Conservation (phyloP, 2,888 invertebrate species). For the Apamea epomidion region DNA sequence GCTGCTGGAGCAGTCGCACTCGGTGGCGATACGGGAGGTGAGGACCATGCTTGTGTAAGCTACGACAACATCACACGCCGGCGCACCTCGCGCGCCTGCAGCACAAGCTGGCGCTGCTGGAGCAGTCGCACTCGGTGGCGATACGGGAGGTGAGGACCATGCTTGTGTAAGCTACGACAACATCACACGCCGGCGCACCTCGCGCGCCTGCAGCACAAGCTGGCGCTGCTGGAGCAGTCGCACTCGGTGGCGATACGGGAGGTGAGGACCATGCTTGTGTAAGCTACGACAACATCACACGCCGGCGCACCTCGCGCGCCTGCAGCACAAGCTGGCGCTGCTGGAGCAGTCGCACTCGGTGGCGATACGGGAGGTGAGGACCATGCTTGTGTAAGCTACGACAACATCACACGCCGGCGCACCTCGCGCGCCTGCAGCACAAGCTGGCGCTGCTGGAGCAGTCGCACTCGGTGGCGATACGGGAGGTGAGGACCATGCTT, state of each 20-base stretch:
- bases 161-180: too few species aligned
- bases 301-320: constrained; percentile 91
- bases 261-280: constrained; percentile 81
- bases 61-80: constrained; percentile 84
- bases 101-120: constrained; percentile 93
- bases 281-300: constrained; percentile 77
- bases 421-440: constrained; percentile 92
- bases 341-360: constrained; percentile 93
- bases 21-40: constrained; percentile 92
- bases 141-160: constrained; percentile 91
- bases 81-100: constrained; percentile 92
- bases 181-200: constrained; percentile 91
- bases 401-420: constrained; percentile 88
- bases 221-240: constrained; percentile 93
- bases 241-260: constrained; percentile 93
- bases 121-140: constrained; percentile 93
- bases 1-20: constrained; percentile 93
- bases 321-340: constrained; percentile 93
- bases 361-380: constrained; percentile 91
- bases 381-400: constrained; percentile 70
- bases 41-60: constrained; percentile 70
- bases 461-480: constrained; percentile 93
- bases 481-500: constrained; percentile 88
- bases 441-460: constrained; percentile 94
- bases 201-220: constrained; percentile 93